These are phyloP conservation scores for Himalopsyche tibetana DNA, from an alignment of 2,888 invertebrate species.

Conservation along the genomic window DNA sequence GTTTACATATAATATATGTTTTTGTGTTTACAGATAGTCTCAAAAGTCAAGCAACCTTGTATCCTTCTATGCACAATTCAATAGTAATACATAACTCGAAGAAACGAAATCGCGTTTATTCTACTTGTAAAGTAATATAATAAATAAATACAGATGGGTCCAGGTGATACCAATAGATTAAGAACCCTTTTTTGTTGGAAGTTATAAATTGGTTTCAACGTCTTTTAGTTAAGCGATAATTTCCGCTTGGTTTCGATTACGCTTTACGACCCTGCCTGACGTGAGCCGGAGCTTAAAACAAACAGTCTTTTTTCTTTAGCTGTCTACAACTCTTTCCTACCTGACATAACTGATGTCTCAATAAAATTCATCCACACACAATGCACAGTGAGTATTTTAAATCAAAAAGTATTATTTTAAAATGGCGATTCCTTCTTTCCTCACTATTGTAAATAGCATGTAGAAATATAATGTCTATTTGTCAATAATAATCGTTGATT, in stretches of 20 bases:
- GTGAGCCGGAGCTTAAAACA: constrained; percentile 12
- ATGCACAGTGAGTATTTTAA: background rate
- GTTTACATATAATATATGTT: too few species aligned
- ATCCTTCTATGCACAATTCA: too few species aligned
- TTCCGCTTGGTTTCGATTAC: constrained; percentile 29
- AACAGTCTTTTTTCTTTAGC: background rate
- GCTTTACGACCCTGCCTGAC: background rate
- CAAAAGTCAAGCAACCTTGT: too few species aligned
- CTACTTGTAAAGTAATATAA: too few species aligned
- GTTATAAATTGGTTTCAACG: constrained; percentile 34
- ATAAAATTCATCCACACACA: constrained; percentile 1
- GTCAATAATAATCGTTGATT: too few species aligned
- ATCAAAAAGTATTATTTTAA: too few species aligned
- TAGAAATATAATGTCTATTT: too few species aligned
- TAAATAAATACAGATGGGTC: constrained; percentile 26
- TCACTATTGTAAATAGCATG: too few species aligned
- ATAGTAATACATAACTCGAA: too few species aligned
- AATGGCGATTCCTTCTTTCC: too few species aligned
- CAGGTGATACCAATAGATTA: background rate
- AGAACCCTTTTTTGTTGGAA: background rate
- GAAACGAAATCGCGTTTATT: too few species aligned
- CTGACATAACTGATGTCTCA: constrained; percentile 6
- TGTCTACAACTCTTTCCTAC: background rate
- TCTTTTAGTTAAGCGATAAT: constrained; percentile 31
- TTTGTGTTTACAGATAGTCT: too few species aligned